Conservation (phyloP, 2,113 vertebrate species). For the Catharus minimus region DNA sequence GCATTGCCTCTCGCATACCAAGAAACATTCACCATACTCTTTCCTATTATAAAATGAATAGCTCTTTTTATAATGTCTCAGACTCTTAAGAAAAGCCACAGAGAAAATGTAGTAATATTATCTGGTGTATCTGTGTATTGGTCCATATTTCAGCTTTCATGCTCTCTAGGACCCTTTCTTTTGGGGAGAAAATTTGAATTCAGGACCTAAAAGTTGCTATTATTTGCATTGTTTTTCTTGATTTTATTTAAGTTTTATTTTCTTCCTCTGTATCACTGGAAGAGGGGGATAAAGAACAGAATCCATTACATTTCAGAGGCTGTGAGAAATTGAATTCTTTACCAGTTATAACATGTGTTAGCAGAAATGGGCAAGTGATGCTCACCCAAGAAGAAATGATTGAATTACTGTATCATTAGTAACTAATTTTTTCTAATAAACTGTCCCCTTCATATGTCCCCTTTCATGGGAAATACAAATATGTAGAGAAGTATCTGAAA, state of each 20-base stretch:
- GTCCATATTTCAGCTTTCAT: background rate
- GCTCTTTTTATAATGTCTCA: background rate
- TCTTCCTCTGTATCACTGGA: background rate
- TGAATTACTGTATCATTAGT: background rate
- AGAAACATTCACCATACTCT: background rate
- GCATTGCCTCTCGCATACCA: background rate
- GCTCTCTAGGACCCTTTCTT: background rate
- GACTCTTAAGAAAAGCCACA: background rate
- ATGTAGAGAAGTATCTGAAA: background rate
- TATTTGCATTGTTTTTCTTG: background rate
- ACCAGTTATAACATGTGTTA: background rate
- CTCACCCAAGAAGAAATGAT: background rate
- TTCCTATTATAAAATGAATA: background rate
- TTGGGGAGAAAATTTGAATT: background rate
- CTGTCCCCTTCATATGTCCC: background rate
- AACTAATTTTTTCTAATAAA: background rate
- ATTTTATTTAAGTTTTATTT: background rate
- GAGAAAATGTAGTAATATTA: background rate
- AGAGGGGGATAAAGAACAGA: background rate
- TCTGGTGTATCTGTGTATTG: background rate
- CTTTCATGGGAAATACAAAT: background rate
- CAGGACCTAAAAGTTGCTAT: background rate
- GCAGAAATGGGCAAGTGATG: background rate
- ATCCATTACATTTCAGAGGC: background rate
- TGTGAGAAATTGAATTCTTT: background rate